Evolutionary conservation across 2,113 vertebrate species (phyloP).

Genomic region (Prionailurus viverrinus): DNA sequence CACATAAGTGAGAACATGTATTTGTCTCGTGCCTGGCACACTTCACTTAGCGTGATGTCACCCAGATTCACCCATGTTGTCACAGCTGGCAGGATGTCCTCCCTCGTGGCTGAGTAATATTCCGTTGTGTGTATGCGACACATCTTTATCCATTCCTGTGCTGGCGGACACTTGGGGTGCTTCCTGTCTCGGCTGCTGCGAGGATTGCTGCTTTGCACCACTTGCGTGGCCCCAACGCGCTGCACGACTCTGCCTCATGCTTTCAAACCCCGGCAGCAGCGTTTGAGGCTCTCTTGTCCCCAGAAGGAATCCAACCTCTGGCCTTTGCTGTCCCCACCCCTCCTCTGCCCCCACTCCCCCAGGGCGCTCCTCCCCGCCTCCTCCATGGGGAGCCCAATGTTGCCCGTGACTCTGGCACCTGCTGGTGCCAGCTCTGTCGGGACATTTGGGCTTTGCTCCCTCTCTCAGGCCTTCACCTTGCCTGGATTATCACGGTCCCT

Average conservation of each 20-base stretch:
- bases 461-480: neutral
- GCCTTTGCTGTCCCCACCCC: neutral
- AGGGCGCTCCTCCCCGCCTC: neutral
- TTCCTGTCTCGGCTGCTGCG: neutral
- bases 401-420: neutral
- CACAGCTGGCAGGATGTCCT: neutral
- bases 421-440: rapidly evolving
- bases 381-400: neutral
- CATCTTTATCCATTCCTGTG: neutral
- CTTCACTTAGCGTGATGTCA: neutral
- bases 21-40: neutral
- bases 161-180: rapidly evolving
- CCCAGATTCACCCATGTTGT: neutral
- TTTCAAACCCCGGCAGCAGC: neutral
- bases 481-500: neutral
- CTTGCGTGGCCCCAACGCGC: neutral
- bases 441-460: neutral
- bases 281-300: no score
- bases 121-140: rapidly evolving
- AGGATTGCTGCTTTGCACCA: neutral
- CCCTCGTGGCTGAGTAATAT: neutral
- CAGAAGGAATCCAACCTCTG: neutral
- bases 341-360: neutral
- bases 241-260: neutral
- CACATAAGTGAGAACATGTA: neutral